Base-by-base conservation (phyloP, 2,113 vertebrate species). In the Perca fluviatilis region DNA sequence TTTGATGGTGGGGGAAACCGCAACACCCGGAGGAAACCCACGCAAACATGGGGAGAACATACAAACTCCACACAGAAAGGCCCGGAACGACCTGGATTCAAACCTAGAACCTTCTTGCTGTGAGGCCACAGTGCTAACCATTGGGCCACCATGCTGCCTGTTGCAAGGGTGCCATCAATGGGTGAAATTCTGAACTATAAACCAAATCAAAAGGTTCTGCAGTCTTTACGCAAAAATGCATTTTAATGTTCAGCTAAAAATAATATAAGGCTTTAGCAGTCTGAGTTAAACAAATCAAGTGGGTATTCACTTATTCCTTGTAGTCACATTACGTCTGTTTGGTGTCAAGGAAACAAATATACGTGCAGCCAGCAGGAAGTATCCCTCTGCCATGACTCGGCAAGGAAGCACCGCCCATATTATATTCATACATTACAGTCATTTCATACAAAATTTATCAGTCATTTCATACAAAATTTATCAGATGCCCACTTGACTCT, bases 261-360 rank as follows among this genome's bases (percentile, higher is more conserved):
- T 21, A 64, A 36, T 13, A 27, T 4, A 33, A 73, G 18, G 40
- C 51, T 21, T 50, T 21, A 19, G 21, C 6, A 27, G 30, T 43
- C n/a, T 18, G n/a, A 66, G 63, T 49, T 33, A 40, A 15, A 62
- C 46, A 33, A 79, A 46, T 72, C 14, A 49, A 25, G 9, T 23
- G 23, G 25, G 23, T 73, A 60, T 56, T 70, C 11, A 70, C 11
- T 62, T 67, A 23, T 23, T 69, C n/a, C 27, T 62, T 54, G 33
- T 43, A n/a, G 64, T 57, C 72, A 69, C 2, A 46, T 54, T 4
- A 68, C n/a, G 10, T 56, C 47, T 62, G 19, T 13, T 21, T 54
- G 33, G 1, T 33, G 63, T 62, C 60, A 36, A 47, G n/a, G 36
- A 64, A 71, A 64, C 30, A 66, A 66, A 66, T 13, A 36, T 21